Percentiles rank a stretch among this genome's conserved stretches.
phyloP scores from a whole-genome alignment of 2,888 invertebrate species.

The Patella caerulea region DNA sequence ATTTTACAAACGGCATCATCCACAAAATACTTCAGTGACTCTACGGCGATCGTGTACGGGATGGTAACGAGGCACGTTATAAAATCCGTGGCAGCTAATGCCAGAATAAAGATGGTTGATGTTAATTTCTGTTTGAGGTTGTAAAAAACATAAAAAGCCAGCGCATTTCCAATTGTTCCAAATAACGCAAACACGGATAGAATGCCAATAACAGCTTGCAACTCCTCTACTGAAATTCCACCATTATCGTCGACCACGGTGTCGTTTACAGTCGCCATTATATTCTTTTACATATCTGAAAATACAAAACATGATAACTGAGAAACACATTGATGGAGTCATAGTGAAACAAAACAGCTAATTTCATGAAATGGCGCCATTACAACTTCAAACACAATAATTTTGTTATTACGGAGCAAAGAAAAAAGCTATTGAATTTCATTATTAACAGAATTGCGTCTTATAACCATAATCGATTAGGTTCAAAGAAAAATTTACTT shows the following conservation, averaged over 20 bases:
- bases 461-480: too few species aligned
- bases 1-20: conserved; percentile 55
- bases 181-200: conserved; percentile 58
- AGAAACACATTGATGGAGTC: too few species aligned
- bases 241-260: not conserved
- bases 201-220: conserved; percentile 46
- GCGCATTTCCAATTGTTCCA: conserved; percentile 67
- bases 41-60: conserved; percentile 64
- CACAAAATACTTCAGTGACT: conserved; percentile 54
- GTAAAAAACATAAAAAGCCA: conserved; percentile 68
- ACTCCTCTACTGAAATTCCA: conserved; percentile 9
- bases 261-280: conserved; percentile 3
- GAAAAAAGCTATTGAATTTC: too few species aligned
- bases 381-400: too few species aligned
- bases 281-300: too few species aligned
- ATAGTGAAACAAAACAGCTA: too few species aligned
- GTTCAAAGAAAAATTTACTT: too few species aligned
- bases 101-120: conserved; percentile 67
- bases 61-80: conserved; percentile 63
- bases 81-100: conserved; percentile 65
- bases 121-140: conserved; percentile 50
- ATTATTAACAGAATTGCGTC: too few species aligned
- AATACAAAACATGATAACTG: too few species aligned
- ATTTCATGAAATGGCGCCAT: too few species aligned
- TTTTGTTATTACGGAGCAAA: too few species aligned